phyloP scores from a whole-genome alignment of 2,888 invertebrate species.

The Spilosoma lubricipeda region DNA sequence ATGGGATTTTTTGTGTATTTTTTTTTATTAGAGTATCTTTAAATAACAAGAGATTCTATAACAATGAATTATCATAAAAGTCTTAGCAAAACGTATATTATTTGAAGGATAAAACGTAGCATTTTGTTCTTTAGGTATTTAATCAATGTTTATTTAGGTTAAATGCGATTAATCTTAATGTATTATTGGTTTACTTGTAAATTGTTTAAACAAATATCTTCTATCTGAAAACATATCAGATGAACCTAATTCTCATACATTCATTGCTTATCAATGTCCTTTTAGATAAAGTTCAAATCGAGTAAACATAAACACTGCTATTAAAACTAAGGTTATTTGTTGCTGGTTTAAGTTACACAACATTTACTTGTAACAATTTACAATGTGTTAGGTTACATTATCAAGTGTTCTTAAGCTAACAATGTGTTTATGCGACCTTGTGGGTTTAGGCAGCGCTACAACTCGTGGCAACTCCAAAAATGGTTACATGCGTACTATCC shows the following conservation, averaged over 20 bases:
- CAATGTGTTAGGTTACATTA: slow-evolving; percentile 64
- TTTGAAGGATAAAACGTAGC: not conserved
- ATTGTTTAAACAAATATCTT: not conserved
- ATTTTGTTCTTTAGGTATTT: not conserved
- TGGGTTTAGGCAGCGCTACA: slow-evolving; percentile 66
- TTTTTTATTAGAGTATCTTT: too few relatives aligned
- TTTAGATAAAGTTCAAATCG: not conserved
- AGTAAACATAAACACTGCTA: slow-evolving; percentile 13
- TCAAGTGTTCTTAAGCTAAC: slow-evolving; percentile 58
- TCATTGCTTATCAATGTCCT: not conserved
- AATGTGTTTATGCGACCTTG: slow-evolving; percentile 66
- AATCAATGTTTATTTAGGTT: not conserved
- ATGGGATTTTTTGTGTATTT: too few relatives aligned
- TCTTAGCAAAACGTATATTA: not conserved
- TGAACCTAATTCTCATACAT: not conserved
- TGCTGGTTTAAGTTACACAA: slow-evolving; percentile 31
- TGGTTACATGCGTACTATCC: slow-evolving; percentile 17
- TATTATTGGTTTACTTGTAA: not conserved
- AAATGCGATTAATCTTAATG: not conserved
- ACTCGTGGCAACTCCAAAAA: slow-evolving; percentile 54
- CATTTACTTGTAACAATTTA: slow-evolving; percentile 22
- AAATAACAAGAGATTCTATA: too few relatives aligned
- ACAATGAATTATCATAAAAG: too few relatives aligned
- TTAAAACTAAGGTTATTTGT: slow-evolving; percentile 13
- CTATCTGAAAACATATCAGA: not conserved